Evolutionary conservation across 2,113 vertebrate genomes (phyloP).

Genomic region (Eudyptes chrysolophus): DNA sequence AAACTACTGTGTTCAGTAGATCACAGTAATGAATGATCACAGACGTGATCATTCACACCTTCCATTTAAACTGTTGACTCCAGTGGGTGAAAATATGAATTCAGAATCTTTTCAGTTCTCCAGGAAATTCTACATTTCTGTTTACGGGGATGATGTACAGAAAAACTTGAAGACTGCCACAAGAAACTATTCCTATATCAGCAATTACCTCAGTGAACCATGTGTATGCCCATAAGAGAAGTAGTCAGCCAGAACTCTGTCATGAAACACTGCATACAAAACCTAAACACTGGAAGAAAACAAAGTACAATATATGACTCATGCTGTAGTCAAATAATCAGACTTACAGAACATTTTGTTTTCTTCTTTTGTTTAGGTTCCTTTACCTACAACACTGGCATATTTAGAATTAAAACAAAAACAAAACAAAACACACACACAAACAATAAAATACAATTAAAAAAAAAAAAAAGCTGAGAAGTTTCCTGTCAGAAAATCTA

Average conservation of each 20-base stretch:
- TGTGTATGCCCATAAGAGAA: not conserved
- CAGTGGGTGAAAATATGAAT: not conserved
- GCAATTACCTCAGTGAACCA: not conserved
- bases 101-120: not conserved
- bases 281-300: not conserved
- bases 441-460: not conserved
- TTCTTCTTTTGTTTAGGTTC: not conserved
- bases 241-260: not conserved
- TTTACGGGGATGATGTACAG: not conserved
- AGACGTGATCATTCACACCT: not conserved
- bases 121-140: not conserved
- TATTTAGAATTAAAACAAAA: not conserved
- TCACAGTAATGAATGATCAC: too few relatives aligned
- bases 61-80: not conserved
- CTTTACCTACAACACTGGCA: not conserved
- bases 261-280: not conserved
- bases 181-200: not conserved
- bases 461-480: not conserved
- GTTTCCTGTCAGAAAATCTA: not conserved
- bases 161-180: not conserved
- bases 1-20: not conserved
- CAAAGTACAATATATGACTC: not conserved
- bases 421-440: rapidly evolving
- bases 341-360: not conserved
- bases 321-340: not conserved